phyloP scores from a whole-genome alignment of 2,113 vertebrate genomes.

The Dendrocopos noguchii region DNA sequence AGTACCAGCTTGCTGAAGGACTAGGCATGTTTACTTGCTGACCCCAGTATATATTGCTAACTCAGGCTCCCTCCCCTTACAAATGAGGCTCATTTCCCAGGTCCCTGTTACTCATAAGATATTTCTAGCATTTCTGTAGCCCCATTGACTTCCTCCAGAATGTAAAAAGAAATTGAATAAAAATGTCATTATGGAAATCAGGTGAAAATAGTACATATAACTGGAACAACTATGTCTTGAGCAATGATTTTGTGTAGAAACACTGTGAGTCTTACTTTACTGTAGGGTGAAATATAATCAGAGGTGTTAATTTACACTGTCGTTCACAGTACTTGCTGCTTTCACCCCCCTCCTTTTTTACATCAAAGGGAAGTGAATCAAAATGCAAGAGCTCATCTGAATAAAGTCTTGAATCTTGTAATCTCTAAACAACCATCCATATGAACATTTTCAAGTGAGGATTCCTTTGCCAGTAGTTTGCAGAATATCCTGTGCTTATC shows the following conservation, averaged over 20 bases:
- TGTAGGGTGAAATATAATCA: background rate
- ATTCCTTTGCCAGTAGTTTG: background rate
- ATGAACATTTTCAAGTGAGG: background rate
- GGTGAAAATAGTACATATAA: background rate
- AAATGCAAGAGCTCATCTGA: background rate
- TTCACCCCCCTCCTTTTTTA: background rate
- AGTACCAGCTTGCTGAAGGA: background rate
- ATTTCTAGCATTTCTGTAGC: background rate
- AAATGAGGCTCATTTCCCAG: background rate
- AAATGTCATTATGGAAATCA: background rate
- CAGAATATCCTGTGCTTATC: background rate
- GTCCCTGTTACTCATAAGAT: background rate
- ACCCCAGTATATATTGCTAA: background rate
- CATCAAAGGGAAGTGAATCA: background rate
- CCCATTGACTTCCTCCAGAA: background rate
- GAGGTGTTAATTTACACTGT: background rate
- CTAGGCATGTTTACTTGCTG: background rate
- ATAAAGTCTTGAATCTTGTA: background rate
- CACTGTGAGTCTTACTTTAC: background rate
- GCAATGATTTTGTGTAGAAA: background rate
- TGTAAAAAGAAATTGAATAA: background rate
- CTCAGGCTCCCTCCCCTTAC: background rate
- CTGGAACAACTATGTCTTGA: background rate
- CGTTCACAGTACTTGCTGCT: background rate
- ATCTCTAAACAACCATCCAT: background rate